These are phyloP conservation scores for Gymnodraco acuticeps DNA, from an alignment of 2,797 vertebrate species.

Conservation along the genomic window DNA sequence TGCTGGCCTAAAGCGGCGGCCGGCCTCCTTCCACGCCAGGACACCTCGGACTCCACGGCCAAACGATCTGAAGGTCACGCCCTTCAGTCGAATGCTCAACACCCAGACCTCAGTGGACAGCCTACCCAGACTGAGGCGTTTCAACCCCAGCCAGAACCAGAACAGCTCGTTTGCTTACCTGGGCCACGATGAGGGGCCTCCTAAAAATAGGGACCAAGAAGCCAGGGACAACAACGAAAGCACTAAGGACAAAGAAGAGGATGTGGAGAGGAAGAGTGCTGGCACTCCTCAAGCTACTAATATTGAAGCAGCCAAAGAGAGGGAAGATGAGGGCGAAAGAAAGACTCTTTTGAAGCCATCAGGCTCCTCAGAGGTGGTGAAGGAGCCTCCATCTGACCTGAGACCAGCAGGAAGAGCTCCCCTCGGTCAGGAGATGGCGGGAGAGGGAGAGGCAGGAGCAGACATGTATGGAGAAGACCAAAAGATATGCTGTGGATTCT, in stretches of 20 bases:
- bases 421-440: constrained; percentile 65
- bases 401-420: constrained; percentile 80
- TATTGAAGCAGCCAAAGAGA: constrained; percentile 63
- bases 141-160: constrained; percentile 92
- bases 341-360: constrained; percentile 63
- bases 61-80: constrained; percentile 92
- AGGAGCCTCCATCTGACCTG: constrained; percentile 90
- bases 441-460: constrained; percentile 82
- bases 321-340: constrained; percentile 59
- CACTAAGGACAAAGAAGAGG: constrained; percentile 45
- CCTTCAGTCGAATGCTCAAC: constrained; percentile 94
- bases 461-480: constrained; percentile 88
- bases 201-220: constrained; percentile 65
- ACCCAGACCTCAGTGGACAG: constrained; percentile 96
- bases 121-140: constrained; percentile 92
- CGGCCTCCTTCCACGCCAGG: constrained; percentile 90
- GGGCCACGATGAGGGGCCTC: constrained; percentile 84
- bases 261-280: constrained; percentile 26
- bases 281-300: constrained; percentile 38
- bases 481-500: constrained; percentile 99
- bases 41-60: constrained; percentile 92
- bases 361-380: constrained; percentile 86
- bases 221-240: constrained; percentile 56
- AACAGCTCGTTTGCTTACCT: constrained; percentile 92
- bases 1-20: constrained; percentile 88